These are phyloP conservation scores for Babyrousa celebensis DNA, from an alignment of 2,797 vertebrate species.

Conservation along the genomic window DNA sequence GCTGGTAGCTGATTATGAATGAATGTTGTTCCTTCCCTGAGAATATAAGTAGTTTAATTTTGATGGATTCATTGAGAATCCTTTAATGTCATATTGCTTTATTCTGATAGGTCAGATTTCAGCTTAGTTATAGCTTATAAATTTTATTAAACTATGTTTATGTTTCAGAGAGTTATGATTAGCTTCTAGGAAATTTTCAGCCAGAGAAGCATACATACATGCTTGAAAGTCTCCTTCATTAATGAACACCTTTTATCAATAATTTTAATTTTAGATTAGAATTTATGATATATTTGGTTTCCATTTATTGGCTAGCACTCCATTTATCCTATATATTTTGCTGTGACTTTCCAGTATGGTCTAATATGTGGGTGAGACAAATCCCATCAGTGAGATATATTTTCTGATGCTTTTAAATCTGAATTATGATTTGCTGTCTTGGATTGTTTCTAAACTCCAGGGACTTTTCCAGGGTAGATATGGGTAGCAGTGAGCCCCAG, in stretches of 20 bases:
- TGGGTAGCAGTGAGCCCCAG: background rate
- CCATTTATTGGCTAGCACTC: background rate
- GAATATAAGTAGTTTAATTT: constrained; percentile 30
- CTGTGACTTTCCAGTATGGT: constrained; percentile 22
- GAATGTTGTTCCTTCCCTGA: constrained; percentile 26
- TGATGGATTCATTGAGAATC: background rate
- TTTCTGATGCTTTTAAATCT: constrained; percentile 63
- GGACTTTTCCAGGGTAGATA: background rate
- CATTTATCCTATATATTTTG: background rate
- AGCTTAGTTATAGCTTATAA: constrained; percentile 27
- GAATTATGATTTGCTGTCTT: constrained; percentile 5
- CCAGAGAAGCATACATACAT: background rate
- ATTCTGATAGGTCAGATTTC: constrained; percentile 24
- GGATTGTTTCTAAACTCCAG: constrained; percentile 21
- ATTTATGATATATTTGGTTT: constrained; percentile 43
- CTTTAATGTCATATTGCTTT: constrained; percentile 53
- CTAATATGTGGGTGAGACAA: background rate
- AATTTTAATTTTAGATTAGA: constrained; percentile 62
- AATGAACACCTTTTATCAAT: constrained; percentile 34
- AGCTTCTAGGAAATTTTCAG: constrained; percentile 53
- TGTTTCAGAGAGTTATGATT: constrained; percentile 41
- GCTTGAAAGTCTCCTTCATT: background rate
- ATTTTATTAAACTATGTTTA: constrained; percentile 56
- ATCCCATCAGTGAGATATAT: background rate
- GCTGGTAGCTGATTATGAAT: constrained; percentile 43